These are phyloP conservation scores for Hypomecis punctinalis DNA, from an alignment of 2,888 invertebrate species.

Conservation along the genomic window DNA sequence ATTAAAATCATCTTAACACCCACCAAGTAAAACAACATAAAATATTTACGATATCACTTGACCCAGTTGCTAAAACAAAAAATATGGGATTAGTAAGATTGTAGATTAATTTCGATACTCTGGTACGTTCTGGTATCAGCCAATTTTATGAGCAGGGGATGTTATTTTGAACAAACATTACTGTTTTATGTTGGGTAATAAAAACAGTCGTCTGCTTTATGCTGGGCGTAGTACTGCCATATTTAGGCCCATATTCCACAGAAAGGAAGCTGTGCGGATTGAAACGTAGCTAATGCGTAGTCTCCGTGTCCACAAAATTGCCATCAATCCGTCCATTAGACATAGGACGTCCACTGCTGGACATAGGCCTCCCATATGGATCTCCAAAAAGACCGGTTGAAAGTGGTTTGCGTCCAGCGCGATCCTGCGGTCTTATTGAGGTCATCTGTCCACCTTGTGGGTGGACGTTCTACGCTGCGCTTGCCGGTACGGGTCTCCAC, in stretches of 20 bases:
- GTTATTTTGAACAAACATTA: constrained; percentile 34
- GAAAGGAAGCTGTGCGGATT: too few species aligned
- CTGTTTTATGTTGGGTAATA: constrained; percentile 30
- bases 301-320: too few species aligned
- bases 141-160: constrained; percentile 28
- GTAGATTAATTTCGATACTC: constrained; percentile 32
- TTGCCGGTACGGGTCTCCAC: too few species aligned
- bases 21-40: constrained; percentile 23
- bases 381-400: too few species aligned
- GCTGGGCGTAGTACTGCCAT: constrained; percentile 21
- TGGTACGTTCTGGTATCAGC: constrained; percentile 22
- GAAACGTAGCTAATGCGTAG: too few species aligned
- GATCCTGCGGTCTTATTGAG: too few species aligned
- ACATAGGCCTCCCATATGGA: too few species aligned
- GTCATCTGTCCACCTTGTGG: too few species aligned
- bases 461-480: too few species aligned
- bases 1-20: constrained; percentile 1
- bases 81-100: constrained; percentile 17
- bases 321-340: too few species aligned
- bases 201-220: constrained; percentile 28
- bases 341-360: too few species aligned
- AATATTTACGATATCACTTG: constrained; percentile 27
- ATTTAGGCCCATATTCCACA: not conserved
- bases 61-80: constrained; percentile 26
- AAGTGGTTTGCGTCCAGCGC: too few species aligned